Percentiles rank a stretch among this genome's conserved stretches.
Evolutionary conservation across 2,113 vertebrate species (phyloP).

Genomic region (Nothobranchius furzeri): DNA sequence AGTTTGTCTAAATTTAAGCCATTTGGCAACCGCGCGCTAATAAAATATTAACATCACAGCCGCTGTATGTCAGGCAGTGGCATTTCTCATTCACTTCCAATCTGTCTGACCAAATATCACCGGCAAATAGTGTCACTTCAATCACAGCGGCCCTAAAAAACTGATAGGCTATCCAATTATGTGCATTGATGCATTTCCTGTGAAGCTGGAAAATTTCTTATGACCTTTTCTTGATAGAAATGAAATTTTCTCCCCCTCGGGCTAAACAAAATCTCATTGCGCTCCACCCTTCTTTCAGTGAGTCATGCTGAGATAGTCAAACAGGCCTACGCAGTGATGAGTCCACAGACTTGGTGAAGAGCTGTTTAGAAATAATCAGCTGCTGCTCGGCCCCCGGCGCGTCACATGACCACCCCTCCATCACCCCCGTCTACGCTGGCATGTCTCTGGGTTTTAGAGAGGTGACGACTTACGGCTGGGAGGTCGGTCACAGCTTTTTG

Average conservation of each 20-base stretch:
- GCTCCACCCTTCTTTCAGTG: conserved; percentile 74
- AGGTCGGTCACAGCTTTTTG: conserved; percentile 51
- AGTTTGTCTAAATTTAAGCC: conserved; percentile 16
- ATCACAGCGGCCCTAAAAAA: conserved; percentile 57
- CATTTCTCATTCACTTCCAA: conserved; percentile 54
- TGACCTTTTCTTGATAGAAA: conserved; percentile 74
- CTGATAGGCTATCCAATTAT: conserved; percentile 71
- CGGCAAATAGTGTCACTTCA: conserved; percentile 60
- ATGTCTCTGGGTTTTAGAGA: conserved; percentile 29
- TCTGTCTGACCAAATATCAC: conserved; percentile 63
- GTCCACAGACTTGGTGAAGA: conserved; percentile 24
- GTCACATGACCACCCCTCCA: conserved; percentile 25
- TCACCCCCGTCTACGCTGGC: conserved; percentile 4
- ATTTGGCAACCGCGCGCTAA: conserved; percentile 20
- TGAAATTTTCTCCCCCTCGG: conserved; percentile 71
- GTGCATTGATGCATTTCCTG: conserved; percentile 68
- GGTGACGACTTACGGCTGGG: conserved; percentile 21
- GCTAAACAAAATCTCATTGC: conserved; percentile 72
- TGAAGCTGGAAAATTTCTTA: conserved; percentile 60
- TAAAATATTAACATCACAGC: conserved; percentile 47
- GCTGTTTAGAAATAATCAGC: conserved; percentile 67
- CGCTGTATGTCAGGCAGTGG: conserved; percentile 20
- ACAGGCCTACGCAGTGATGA: conserved; percentile 41
- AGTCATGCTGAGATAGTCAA: conserved; percentile 66
- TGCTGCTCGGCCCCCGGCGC: not conserved